Evolutionary conservation across 2,888 invertebrate genomes (phyloP), one percentile per base, ranked within the genome.

Genomic region (Cataglyphis altisquamis): DNA sequence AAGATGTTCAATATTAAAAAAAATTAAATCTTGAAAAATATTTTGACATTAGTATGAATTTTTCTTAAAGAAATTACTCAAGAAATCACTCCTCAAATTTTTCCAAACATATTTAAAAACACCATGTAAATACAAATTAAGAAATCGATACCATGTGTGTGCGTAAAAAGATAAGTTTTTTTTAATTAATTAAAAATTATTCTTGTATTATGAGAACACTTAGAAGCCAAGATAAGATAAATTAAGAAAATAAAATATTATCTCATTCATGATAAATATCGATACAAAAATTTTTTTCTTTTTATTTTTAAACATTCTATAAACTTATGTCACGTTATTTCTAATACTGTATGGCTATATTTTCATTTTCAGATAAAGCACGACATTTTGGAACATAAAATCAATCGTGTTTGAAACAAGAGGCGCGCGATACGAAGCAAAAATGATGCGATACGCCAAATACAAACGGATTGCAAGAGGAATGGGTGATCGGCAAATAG

Each of bases 401-500:
- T 21, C 32, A 29, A 60, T 45, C 45, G 9, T 15, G 67, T 62
- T 36, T 10, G 0, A 48, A 41, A 64, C 48, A 57, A 36, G 45
- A 66, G 3, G 21, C 52, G 60, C 48, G 21, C n/a, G 32, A 55
- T 74, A 52, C 41, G 75, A 74, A 48, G 55, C 62, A 45, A 60
- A 52, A 41, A 72, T 36, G 36, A 77, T 84, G 80, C 86, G 83
- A 75, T 78, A 75, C 70, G 63, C 78, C 87, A 89, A 82, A 85
- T 87, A 82, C 83, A 86, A 48, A 18, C 81, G 86, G 86, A 89
- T 90, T 78, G 89, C 55, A 84, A 90, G 87, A 88, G 82, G 77
- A 89, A 92, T 84, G 82, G 87, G 84, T 72, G 87, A 90, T 77
- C 87, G 84, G 86, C 87, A 82, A 85, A 86, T 86, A 78, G 86